phyloP scores from a whole-genome alignment of 2,113 vertebrate genomes.

The Lepus europaeus region DNA sequence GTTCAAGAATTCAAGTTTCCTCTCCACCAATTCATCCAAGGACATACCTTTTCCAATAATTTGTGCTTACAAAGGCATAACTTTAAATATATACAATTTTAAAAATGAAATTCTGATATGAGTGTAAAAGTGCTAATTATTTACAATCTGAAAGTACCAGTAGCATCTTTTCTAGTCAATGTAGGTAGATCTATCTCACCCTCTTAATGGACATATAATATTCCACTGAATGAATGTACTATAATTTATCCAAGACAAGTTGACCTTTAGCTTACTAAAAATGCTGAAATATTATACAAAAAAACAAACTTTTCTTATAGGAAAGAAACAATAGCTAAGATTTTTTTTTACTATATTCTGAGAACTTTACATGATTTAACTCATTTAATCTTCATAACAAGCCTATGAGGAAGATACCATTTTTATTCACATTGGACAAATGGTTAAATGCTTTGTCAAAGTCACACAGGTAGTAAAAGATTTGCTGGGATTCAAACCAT shows the following conservation, averaged over 20 bases:
- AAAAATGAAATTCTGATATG: slow-evolving; percentile 51
- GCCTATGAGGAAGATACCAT: not conserved
- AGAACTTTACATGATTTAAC: not conserved
- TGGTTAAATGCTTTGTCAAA: not conserved
- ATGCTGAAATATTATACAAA: not conserved
- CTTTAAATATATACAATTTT: not conserved
- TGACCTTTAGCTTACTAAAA: slow-evolving; percentile 53
- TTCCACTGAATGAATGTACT: not conserved
- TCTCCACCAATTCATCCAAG: slow-evolving; percentile 40
- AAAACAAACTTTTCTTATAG: not conserved
- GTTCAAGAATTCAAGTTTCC: slow-evolving; percentile 21
- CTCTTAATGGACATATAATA: slow-evolving; percentile 36
- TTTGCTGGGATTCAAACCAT: slow-evolving; percentile 23
- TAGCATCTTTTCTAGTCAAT: slow-evolving; percentile 27
- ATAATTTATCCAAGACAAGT: slow-evolving; percentile 55
- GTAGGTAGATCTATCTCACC: not conserved
- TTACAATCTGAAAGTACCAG: slow-evolving; percentile 39
- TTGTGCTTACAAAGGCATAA: slow-evolving; percentile 19
- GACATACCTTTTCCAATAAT: slow-evolving; percentile 8
- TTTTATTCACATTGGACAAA: slow-evolving; percentile 5
- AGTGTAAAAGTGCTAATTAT: slow-evolving; percentile 11
- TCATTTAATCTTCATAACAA: slow-evolving; percentile 18
- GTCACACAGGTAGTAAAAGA: not conserved
- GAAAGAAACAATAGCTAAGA: slow-evolving; percentile 52
- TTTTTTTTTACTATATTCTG: not conserved